Evolutionary conservation across 2,113 vertebrate species (phyloP).

Genomic region (Picathartes gymnocephalus): DNA sequence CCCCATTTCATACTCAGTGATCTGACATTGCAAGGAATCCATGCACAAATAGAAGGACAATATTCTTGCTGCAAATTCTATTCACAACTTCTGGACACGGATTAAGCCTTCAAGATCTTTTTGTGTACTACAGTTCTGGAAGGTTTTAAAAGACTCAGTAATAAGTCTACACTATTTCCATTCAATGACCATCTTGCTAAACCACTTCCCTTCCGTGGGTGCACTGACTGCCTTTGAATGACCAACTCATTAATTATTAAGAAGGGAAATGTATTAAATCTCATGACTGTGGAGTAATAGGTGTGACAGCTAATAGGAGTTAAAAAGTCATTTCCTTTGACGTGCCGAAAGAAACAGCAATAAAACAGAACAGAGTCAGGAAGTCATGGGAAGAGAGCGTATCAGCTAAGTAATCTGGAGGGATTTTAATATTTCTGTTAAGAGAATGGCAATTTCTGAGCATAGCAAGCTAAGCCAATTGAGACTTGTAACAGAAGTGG

Average conservation of each 20-base stretch:
- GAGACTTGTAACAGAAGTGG: background rate
- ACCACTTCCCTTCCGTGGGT: background rate
- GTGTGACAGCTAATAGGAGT: background rate
- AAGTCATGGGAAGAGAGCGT: background rate
- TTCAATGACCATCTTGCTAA: background rate
- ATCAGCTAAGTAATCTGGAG: background rate
- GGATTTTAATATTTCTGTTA: background rate
- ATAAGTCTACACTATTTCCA: background rate
- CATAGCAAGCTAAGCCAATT: background rate
- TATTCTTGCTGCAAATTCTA: background rate
- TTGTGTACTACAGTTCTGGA: too few relatives aligned
- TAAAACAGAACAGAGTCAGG: background rate
- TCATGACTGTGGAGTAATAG: background rate
- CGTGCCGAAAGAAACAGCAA: background rate
- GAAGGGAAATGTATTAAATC: background rate
- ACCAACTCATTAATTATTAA: conserved; percentile 22
- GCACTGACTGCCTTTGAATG: background rate
- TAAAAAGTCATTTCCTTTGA: background rate
- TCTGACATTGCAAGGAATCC: background rate
- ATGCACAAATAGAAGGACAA: background rate
- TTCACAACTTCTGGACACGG: background rate
- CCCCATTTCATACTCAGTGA: background rate
- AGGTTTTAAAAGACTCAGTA: background rate
- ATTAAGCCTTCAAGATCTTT: background rate
- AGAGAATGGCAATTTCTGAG: background rate